A percentile compares a stretch with the other conserved stretches of the same genome.
phyloP scores from a whole-genome alignment of 2,888 invertebrate species.

The Ormyrus pomaceus region DNA sequence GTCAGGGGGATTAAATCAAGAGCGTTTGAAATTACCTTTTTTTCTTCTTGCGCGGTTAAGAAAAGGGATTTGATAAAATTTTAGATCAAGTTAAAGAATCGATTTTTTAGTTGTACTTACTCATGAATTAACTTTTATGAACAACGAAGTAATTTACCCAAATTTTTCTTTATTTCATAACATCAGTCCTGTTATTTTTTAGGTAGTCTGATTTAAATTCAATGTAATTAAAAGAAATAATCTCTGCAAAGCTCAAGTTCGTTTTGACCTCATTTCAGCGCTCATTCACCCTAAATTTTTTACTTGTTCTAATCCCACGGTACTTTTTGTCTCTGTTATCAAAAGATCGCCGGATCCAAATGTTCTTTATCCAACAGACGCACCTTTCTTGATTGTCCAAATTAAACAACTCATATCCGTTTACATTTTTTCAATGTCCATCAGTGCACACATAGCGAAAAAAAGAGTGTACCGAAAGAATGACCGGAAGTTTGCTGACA shows the following conservation, averaged over 20 bases:
- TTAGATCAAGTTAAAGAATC: too few relatives aligned
- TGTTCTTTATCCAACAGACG: not conserved
- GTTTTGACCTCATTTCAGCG: not conserved
- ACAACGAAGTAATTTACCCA: too few relatives aligned
- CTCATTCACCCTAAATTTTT: slow-evolving; percentile 24
- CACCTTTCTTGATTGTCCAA: slow-evolving; percentile 1
- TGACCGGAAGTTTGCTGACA: slow-evolving; percentile 31
- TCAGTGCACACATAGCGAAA: not conserved
- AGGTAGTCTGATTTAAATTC: too few relatives aligned
- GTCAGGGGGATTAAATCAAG: too few relatives aligned
- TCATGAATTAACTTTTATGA: too few relatives aligned
- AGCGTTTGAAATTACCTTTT: too few relatives aligned
- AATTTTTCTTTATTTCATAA: too few relatives aligned
- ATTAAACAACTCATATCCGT: slow-evolving; percentile 40
- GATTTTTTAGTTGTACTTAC: too few relatives aligned
- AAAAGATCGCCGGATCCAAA: slow-evolving; percentile 14
- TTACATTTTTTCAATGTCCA: slow-evolving; percentile 19
- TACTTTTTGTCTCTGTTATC: slow-evolving; percentile 7
- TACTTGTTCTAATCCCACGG: slow-evolving; percentile 3
- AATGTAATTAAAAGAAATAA: too few relatives aligned
- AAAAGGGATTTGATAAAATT: too few relatives aligned
- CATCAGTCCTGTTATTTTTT: too few relatives aligned
- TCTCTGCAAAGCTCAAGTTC: not conserved
- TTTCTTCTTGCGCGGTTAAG: too few relatives aligned
- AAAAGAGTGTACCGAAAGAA: not conserved